Conservation (phyloP, 2,888 invertebrate species). For the Spodoptera exigua region DNA sequence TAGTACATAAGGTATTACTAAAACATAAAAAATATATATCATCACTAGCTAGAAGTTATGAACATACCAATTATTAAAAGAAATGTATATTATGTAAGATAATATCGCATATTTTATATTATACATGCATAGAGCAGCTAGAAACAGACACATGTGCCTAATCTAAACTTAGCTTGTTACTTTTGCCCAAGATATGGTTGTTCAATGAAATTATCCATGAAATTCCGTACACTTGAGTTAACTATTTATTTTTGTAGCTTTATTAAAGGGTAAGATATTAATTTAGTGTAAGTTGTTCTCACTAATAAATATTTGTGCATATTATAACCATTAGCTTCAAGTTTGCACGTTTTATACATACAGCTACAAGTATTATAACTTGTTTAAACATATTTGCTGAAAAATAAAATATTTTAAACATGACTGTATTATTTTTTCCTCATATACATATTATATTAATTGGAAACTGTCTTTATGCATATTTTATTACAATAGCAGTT, state of each 20-base stretch:
- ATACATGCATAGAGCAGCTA: slow-evolving; percentile 41
- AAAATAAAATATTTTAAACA: slow-evolving; percentile 60
- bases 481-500: too few species aligned
- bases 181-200: slow-evolving; percentile 6
- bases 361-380: slow-evolving; percentile 38
- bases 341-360: slow-evolving; percentile 60
- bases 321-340: slow-evolving; percentile 48
- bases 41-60: slow-evolving; percentile 18
- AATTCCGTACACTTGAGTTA: slow-evolving; percentile 45
- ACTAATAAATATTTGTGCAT: slow-evolving; percentile 40
- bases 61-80: slow-evolving; percentile 9
- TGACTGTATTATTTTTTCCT: background rate
- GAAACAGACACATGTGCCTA: slow-evolving; percentile 59
- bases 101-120: slow-evolving; percentile 26
- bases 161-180: slow-evolving; percentile 12
- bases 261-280: slow-evolving; percentile 54
- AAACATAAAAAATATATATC: background rate
- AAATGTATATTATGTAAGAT: background rate
- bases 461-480: too few species aligned
- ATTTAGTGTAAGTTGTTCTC: slow-evolving; percentile 53
- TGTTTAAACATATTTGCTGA: slow-evolving; percentile 34
- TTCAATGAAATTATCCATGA: slow-evolving; percentile 57
- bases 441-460: background rate
- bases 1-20: too few species aligned
- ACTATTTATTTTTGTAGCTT: slow-evolving; percentile 56